Base-by-base conservation (phyloP, 1,140 invertebrate species). In the Bursaphelenchus mucronatus region DNA sequence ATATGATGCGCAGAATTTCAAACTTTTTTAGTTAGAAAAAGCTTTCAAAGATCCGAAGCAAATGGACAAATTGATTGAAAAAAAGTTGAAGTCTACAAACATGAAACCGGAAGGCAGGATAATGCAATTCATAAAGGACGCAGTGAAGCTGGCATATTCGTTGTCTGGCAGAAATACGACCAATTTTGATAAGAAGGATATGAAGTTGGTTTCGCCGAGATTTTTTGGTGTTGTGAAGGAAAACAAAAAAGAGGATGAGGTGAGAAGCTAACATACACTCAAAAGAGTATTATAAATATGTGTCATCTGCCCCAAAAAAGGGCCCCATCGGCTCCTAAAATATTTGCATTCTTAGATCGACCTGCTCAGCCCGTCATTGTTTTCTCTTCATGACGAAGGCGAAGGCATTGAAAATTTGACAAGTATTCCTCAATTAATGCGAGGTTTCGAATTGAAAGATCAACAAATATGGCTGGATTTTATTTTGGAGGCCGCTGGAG, bases 401-500 rank as follows among this genome's bases (percentile, higher is more conserved):
- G 53, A 47, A 44, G 69, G 70, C 0, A 17, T 64, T 3, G 73
- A 74, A 61, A 63, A 71, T 39, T 41, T 68, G 45, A 54, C 59
- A 17, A 76, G 63, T 53, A 44, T 74, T 17, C 62, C 69, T 15
- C 66, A 66, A 39, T 11, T 70, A 40, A 54, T 74, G 17, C 71
- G 52, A 9, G 45, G 43, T 9, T 71, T 76, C n/a, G 21, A 46
- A 13, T 45, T 46, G 8, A 61, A 62, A 19, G 71, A 76, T 19
- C 71, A 74, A 49, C 47, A 76, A 43, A 64, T 61, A 45, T 74
- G 73, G 71, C 15, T 74, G 9, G 66, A 74, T 47, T 56, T 74
- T 40, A 74, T 74, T 41, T 64, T 74, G 44, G 71, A 74, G 64
- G 74, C 71, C 40, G 58, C 71, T 40, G 71, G 71, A 8, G 71